These are phyloP conservation scores for Emberiza fucata DNA, from an alignment of 2,113 vertebrate genomes.

Conservation along the genomic window DNA sequence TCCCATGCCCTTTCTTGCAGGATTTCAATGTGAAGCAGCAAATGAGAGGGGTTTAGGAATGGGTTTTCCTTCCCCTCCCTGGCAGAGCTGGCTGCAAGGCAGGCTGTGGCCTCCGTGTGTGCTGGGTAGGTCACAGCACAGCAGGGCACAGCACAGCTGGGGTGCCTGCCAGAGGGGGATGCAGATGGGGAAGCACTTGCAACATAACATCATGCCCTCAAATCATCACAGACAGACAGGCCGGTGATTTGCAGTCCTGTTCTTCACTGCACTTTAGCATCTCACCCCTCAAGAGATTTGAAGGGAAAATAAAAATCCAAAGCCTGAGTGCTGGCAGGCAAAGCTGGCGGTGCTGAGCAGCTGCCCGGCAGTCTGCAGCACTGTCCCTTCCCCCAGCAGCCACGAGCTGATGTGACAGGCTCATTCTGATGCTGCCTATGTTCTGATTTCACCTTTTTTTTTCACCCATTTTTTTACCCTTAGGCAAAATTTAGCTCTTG, in stretches of 20 bases:
- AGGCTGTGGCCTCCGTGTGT: not conserved
- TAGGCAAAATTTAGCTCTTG: not conserved
- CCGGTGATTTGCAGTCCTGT: not conserved
- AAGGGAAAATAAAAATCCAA: constrained; percentile 3
- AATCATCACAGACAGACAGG: not conserved
- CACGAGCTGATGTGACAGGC: rapidly evolving
- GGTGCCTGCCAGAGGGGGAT: not conserved
- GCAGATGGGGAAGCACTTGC: not conserved
- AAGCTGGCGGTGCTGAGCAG: not conserved
- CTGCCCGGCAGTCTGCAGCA: not conserved
- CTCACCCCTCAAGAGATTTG: not conserved
- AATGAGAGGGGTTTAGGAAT: not conserved
- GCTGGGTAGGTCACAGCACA: not conserved
- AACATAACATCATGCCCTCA: not conserved
- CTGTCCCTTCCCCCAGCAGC: not conserved
- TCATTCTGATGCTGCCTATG: not conserved
- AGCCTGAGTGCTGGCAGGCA: not conserved
- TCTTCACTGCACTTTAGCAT: not conserved
- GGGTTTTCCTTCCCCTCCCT: not conserved
- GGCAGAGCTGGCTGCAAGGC: not conserved
- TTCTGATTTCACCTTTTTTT: not conserved
- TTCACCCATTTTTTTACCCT: not conserved
- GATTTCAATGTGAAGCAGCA: not conserved
- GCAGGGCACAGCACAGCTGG: not conserved
- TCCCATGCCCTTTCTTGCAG: not conserved